phyloP scores from a whole-genome alignment of 2,113 vertebrate genomes.

The Morone chrysops region DNA sequence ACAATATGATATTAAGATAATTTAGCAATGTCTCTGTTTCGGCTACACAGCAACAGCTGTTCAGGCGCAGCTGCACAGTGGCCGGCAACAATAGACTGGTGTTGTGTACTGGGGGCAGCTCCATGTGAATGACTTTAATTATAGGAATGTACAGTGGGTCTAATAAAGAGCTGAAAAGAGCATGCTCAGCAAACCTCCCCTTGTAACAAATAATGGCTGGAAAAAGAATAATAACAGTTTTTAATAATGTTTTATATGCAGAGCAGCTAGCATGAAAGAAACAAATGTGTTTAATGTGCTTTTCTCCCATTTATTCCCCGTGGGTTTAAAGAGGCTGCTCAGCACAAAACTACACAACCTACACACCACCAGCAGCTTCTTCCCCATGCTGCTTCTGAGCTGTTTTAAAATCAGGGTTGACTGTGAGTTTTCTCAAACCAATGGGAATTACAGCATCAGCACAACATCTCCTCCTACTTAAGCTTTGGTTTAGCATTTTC shows the following conservation, averaged over 20 bases:
- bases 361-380: background rate
- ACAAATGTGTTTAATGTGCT: conserved; percentile 42
- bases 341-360: background rate
- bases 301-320: conserved; percentile 20
- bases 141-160: conserved; percentile 8
- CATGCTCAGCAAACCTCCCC: conserved; percentile 18
- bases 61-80: conserved; percentile 21
- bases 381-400: background rate
- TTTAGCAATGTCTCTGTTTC: background rate
- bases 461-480: background rate
- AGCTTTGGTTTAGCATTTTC: background rate
- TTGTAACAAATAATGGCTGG: background rate
- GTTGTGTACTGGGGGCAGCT: conserved; percentile 18
- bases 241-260: conserved; percentile 37
- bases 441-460: background rate
- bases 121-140: conserved; percentile 35
- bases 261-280: conserved; percentile 33
- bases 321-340: background rate
- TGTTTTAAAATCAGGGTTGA: background rate
- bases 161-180: conserved; percentile 12
- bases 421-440: background rate
- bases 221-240: conserved; percentile 34
- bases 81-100: background rate
- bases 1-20: background rate
- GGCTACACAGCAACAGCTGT: conserved; percentile 5